Base-by-base conservation (phyloP, 1,140 invertebrate genomes). In the Mizuhopecten yessoensis region DNA sequence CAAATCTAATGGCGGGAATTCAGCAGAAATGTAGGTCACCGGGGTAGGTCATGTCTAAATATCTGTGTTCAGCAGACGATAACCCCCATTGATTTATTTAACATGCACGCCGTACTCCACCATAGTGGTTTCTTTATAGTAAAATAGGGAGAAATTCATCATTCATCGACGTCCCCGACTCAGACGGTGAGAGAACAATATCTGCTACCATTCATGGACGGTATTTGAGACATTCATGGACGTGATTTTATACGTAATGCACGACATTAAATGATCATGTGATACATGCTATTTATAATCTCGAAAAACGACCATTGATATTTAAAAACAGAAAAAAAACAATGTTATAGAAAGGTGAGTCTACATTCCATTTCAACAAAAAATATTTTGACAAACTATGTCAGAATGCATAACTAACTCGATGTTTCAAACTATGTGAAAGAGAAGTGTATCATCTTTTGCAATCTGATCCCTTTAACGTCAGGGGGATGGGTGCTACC, bases 21-120 rank as follows among this genome's bases (percentile, higher is more conserved):
- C 57, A 17, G 3, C 3, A 17, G 57, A 13, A 75, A 75, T 75
- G 57, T 75, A 75, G 57, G 57, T 75, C 57, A 75, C 57, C 57
- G 29, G 57, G 57, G 57, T 75, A 75, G 57, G 9, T 45, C 42
- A 9, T 45, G 9, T 75, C 57, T 75, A 75, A 75, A 75, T 75
- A 75, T 75, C 57, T 75, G 57, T 75, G 57, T 75, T 75, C 57
- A 75, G 57, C 57, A 75, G 57, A 75, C 57, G 57, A 75, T 75
- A 75, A 0, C 57, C 23, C 0, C n/a, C 57, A 75, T 75, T 75
- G 57, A 75, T 75, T 75, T 75, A 75, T 75, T 75, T 75, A 29
- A 75, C n/a, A 75, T 75, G 57, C 57, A 9, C 1, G 57, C 57
- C 11, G 57, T 75, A 29, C n/a, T 29, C 15, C 42, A 17, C 9